Base-by-base conservation (phyloP, 2,113 vertebrate species). In the Syrmaticus mikado region DNA sequence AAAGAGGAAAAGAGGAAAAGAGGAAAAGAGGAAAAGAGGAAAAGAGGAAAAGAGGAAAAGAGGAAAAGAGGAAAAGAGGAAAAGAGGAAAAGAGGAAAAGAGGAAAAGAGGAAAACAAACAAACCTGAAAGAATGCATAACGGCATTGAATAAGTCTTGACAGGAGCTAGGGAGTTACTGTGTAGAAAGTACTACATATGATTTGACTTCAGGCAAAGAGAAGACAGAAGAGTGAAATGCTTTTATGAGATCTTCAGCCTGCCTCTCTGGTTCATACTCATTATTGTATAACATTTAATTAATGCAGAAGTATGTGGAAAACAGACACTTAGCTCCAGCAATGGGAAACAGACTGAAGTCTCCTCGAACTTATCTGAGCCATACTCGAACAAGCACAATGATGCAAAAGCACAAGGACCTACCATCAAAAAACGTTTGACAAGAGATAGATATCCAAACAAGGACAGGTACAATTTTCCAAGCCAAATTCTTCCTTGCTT, bases 401-500 rank as follows among this genome's bases (percentile, higher is more conserved):
- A 89, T 94, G 79, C 87, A 62, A 89, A 96, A 97, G 95, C 97
- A 97, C 97, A 96, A 96, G 66, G 30, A 73, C 50, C 75, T 62
- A 24, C 55, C 76, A 79, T 68, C 34, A 84, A 19, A 73, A 76
- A 72, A 53, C 64, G 22, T 70, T 70, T 91, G 75, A 72, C 25
- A 87, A 87, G 45, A 73, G 48, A 38, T 62, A 25, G 66, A 58
- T 85, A 90, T 74, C 61, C 77, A 64, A 62, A 65, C 32, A 77
- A 86, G 53, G 73, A 82, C 52, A 79, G 24, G 72, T 66, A 85
- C 77, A 87, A 0, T 78, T 75, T 91, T 81, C 68, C 67, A 90
- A 90, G 34, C 4, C 46, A 71, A 70, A 70, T 90, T 85, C 48
- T 68, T 20, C 16, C 36, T 25, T 58, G 61, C 34, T 78, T 87